Percentiles rank a stretch among this genome's conserved stretches.
Evolutionary conservation across 2,797 vertebrate species (phyloP).

Genomic region (Hippoglossus hippoglossus): DNA sequence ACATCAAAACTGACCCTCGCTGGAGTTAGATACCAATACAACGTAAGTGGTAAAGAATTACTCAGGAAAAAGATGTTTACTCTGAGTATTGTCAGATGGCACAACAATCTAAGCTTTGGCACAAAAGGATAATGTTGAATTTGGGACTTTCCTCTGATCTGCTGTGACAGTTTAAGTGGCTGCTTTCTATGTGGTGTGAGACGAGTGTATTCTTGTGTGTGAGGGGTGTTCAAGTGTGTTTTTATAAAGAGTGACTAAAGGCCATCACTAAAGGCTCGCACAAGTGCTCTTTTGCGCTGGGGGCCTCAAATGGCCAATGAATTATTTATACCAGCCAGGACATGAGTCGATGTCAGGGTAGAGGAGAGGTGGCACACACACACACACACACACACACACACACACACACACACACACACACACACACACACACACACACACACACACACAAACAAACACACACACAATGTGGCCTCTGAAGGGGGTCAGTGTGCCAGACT

Average conservation of each 20-base stretch:
- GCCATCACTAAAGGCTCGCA: slow-evolving; percentile 74
- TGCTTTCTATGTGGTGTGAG: slow-evolving; percentile 38
- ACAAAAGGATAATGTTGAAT: slow-evolving; percentile 51
- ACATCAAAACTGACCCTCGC: slow-evolving; percentile 15
- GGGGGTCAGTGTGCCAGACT: slow-evolving; percentile 77
- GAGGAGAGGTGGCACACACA: slow-evolving; percentile 59
- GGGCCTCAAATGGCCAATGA: slow-evolving; percentile 83
- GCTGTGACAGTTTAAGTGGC: slow-evolving; percentile 64
- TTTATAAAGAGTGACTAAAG: slow-evolving; percentile 73
- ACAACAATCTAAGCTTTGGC: slow-evolving; percentile 26
- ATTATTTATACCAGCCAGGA: slow-evolving; percentile 81
- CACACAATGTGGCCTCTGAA: slow-evolving; percentile 62
- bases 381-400: slow-evolving; percentile 41
- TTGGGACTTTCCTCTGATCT: slow-evolving; percentile 51
- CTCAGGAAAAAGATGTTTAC: slow-evolving; percentile 8
- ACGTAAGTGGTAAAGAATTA: slow-evolving; percentile 14
- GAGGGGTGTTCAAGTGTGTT: slow-evolving; percentile 74
- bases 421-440: slow-evolving; percentile 43
- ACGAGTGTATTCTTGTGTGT: slow-evolving; percentile 61
- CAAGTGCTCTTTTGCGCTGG: slow-evolving; percentile 73
- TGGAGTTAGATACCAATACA: slow-evolving; percentile 3
- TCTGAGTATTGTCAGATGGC: slow-evolving; percentile 8
- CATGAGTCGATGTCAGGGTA: slow-evolving; percentile 74
- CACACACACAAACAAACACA: slow-evolving; percentile 11
- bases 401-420: slow-evolving; percentile 1